Base-by-base conservation (phyloP, 2,888 invertebrate genomes). In the Andrena hattorfiana region DNA sequence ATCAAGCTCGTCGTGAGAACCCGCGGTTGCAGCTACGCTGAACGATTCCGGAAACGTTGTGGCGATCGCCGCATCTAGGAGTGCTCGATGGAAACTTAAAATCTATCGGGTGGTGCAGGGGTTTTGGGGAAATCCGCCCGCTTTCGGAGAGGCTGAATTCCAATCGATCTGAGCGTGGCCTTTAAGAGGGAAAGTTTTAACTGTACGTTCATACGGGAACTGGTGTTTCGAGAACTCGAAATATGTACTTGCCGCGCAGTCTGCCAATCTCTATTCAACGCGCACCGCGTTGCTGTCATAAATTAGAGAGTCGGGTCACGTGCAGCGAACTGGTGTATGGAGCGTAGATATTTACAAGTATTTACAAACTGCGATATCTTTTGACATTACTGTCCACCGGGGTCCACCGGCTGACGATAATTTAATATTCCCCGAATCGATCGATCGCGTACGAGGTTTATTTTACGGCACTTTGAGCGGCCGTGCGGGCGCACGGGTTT, bases 201-300 rank as follows among this genome's bases (percentile, higher is more conserved):
- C 77, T 77, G 77, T 67, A 71, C 63, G 71, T 60, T 30, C 51
- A 69, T 67, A 69, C 59, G 78, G 69, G 71, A 54, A 76, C 49
- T 54, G 35, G 62, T 48, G 77, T 83, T 84, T 78, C 48, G 75
- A 78, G 77, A 51, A 78, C 59, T 75, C 72, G 78, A 77, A 84
- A 78, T 70, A 76, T 56, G 72, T 83, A 69, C 67, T 74, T 49
- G 63, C 60, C 26, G 72, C 70, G 71, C 23, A 75, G 30, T 82
- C 73, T 73, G 83, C 69, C 84, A 86, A 85, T 85, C 85, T 86
- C 86, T 86, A 86, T 86, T 86, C 83, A 84, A 75, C 87, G 80
- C 86, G 83, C 84, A 84, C 42, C 83, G 75, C 77, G 77, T 66
- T 59, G 71, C 86, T 75, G 79, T 80, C 86, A 77, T 86, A 87